A percentile compares a stretch with the other conserved stretches of the same genome.
Evolutionary conservation across 2,888 invertebrate genomes (phyloP).

Genomic region (Zaprionus obscuricornis): DNA sequence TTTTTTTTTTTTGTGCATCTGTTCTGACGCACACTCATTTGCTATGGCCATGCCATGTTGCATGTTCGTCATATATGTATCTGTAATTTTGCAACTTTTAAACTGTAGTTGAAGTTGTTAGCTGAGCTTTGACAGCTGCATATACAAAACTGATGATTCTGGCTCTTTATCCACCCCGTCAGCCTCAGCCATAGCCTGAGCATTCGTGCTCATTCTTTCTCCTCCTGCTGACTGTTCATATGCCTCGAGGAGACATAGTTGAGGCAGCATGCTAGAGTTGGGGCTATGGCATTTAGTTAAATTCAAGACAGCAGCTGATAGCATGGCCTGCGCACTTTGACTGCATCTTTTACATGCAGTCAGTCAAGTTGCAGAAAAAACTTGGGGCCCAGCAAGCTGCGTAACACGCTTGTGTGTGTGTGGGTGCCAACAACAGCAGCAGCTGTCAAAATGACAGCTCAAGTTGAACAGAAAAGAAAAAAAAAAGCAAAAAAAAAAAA

Average conservation of each 20-base stretch:
- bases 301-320: slow-evolving; percentile 53
- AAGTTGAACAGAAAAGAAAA: slow-evolving; percentile 20
- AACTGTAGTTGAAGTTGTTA: slow-evolving; percentile 54
- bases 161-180: slow-evolving; percentile 25
- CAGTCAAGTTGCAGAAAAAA: slow-evolving; percentile 53
- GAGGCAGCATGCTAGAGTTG: too few relatives aligned
- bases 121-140: slow-evolving; percentile 73
- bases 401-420: slow-evolving; percentile 55
- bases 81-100: slow-evolving; percentile 52
- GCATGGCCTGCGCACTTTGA: slow-evolving; percentile 19
- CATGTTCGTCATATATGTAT: slow-evolving; percentile 25
- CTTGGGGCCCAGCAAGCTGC: slow-evolving; percentile 47
- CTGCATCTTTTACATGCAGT: slow-evolving; percentile 48
- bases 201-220: too few relatives aligned
- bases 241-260: too few relatives aligned
- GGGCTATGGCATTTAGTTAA: slow-evolving; percentile 5
- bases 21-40: too few relatives aligned
- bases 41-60: too few relatives aligned
- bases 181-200: background rate
- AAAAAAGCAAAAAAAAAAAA: slow-evolving; percentile 55
- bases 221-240: too few relatives aligned
- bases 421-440: slow-evolving; percentile 39
- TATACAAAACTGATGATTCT: slow-evolving; percentile 42
- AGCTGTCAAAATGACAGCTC: slow-evolving; percentile 80
- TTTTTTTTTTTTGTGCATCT: too few relatives aligned